Conservation (phyloP, 2,888 invertebrate species). For the Colletes collaris region DNA sequence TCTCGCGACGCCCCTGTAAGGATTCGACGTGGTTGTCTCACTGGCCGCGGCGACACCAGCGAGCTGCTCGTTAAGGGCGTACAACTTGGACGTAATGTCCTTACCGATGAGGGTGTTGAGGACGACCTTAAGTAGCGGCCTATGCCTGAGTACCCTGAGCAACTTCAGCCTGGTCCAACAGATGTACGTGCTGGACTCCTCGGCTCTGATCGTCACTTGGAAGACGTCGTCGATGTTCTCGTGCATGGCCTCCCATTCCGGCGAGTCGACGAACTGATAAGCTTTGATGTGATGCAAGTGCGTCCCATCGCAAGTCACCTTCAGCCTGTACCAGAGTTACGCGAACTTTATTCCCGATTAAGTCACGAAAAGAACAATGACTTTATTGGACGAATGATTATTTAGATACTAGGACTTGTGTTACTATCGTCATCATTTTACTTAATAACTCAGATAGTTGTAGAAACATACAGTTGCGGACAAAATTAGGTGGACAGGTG, state of each 20-base stretch:
- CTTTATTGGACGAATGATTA: no score
- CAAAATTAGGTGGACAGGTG: no score
- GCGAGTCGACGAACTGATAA: slow-evolving; percentile 95
- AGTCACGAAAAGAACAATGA: no score
- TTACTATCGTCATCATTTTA: no score
- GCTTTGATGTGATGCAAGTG: slow-evolving; percentile 91
- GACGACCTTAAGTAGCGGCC: slow-evolving; percentile 90
- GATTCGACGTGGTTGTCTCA: slow-evolving; percentile 81
- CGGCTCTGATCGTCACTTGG: slow-evolving; percentile 89
- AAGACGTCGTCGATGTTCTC: slow-evolving; percentile 91
- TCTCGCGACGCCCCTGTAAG: slow-evolving; percentile 85
- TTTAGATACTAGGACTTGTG: no score
- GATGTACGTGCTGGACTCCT: slow-evolving; percentile 90
- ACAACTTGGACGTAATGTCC: slow-evolving; percentile 93
- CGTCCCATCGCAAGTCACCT: slow-evolving; percentile 92
- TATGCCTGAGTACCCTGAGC: slow-evolving; percentile 89
- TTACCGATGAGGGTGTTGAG: slow-evolving; percentile 92
- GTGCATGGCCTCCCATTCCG: slow-evolving; percentile 93
- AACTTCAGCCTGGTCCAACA: slow-evolving; percentile 92
- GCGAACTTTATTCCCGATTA: no score
- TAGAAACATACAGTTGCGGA: no score
- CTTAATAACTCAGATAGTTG: no score
- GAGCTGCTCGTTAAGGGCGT: slow-evolving; percentile 91
- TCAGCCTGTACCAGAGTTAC: slow-evolving; percentile 85
- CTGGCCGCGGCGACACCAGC: slow-evolving; percentile 83